Evolutionary conservation across 2,113 vertebrate genomes (phyloP), one percentile per base, ranked within the genome.

Genomic region (Ursus arctos): DNA sequence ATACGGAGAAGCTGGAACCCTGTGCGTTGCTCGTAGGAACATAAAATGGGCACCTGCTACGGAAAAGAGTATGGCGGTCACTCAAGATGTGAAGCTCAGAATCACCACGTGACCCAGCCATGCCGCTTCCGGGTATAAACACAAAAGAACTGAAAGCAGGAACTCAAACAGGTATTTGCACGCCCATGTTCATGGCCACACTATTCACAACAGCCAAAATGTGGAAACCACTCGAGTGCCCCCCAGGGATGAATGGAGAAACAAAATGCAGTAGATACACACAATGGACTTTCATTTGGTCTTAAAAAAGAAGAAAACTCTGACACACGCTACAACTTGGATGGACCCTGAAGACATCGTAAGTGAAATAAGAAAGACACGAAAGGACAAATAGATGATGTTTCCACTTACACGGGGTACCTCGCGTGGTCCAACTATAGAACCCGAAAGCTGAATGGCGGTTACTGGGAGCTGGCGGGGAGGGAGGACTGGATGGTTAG

Each of bases 401-500:
- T 59, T 63, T 65, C 57, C 36, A 51, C 31, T 83, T 31, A 47
- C 6, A n/a, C 3, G 55, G 43, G 31, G 22, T 31, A 49, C 13
- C 33, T 15, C 24, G 40, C 31, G 9, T 24, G 15, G 24, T 31
- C 61, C 40, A 16, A 40, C 18, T 71, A 59, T 15, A 43, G 63
- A 21, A 19, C 4, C 67, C 40, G 31, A 40, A 43, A 31, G 28
- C 7, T 12, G 31, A 40, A 19, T 4, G 10, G 36, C 16, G 7
- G 33, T 1, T 6, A 12, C 15, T 6, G 24, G 86, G 31, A 47
- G 55, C 53, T 40, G 55, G 19, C 9, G 11, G 28, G 16, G 8
- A 4, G 11, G 49, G 24, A 21, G 1, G 13, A 26, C 1, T 0
- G 16, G 63, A 13, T 3, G 1, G 49, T 36, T 36, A 1, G 1